Conservation (phyloP, 2,113 vertebrate genomes). For the Campylomormyrus tamandua region DNA sequence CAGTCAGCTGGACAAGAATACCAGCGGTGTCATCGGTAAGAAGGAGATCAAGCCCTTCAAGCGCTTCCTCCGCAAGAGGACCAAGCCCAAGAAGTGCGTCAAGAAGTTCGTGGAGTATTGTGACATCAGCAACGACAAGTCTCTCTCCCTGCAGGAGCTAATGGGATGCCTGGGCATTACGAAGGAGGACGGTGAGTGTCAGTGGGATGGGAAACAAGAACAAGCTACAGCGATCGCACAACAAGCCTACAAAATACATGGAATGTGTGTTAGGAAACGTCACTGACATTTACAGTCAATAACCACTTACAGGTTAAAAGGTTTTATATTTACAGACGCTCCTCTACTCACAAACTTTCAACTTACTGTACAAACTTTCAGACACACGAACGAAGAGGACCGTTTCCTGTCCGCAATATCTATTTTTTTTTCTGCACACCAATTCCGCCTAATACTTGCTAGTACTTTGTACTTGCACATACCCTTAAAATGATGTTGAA, state of each 20-base stretch:
- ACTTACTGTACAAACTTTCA: too few species aligned
- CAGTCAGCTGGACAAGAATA: conserved; percentile 85
- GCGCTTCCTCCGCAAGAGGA: conserved; percentile 87
- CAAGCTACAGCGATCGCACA: not conserved
- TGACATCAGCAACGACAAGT: conserved; percentile 82
- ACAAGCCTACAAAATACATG: not conserved
- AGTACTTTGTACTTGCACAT: too few species aligned
- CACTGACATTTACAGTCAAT: too few species aligned
- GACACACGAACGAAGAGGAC: too few species aligned
- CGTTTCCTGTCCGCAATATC: too few species aligned
- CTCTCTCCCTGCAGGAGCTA: conserved; percentile 82
- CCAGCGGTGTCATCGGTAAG: conserved; percentile 87
- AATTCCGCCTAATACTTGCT: too few species aligned
- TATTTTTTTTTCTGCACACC: too few species aligned
- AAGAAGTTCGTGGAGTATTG: conserved; percentile 97
- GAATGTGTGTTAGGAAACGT: not conserved
- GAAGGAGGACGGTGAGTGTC: conserved; percentile 71
- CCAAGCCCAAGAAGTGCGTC: conserved; percentile 93
- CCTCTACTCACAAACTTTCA: too few species aligned
- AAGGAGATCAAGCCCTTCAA: conserved; percentile 97
- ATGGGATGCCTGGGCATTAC: conserved; percentile 88
- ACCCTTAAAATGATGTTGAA: not conserved
- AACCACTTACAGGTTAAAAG: not conserved
- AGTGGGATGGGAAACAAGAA: not conserved
- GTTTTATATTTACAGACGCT: not conserved